Conservation (phyloP, 2,797 vertebrate species). For the Acipenser transmontanus region DNA sequence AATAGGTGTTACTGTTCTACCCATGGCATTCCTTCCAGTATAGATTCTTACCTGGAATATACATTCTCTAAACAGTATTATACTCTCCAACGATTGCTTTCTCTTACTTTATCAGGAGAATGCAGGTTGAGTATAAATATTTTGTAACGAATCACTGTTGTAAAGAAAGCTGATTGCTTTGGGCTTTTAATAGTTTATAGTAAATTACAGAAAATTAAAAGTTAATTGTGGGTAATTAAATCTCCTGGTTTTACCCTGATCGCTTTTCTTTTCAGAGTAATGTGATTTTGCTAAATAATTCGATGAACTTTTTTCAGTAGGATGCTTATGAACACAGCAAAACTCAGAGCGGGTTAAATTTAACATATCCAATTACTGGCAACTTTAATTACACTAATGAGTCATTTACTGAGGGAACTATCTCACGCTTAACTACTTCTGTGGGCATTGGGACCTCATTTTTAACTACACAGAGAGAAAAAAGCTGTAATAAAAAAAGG, state of each 20-base stretch:
- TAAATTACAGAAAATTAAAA: slow-evolving; percentile 12
- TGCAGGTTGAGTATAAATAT: not conserved
- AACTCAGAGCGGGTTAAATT: slow-evolving; percentile 6
- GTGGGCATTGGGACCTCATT: not conserved
- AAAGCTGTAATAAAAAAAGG: not conserved
- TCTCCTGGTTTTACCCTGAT: slow-evolving; percentile 6
- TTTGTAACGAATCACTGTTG: not conserved
- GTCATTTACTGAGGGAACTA: slow-evolving; percentile 6
- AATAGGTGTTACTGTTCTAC: no score
- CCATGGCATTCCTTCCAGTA: no score
- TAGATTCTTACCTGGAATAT: no score
- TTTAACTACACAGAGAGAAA: not conserved
- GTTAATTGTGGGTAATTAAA: slow-evolving; percentile 10
- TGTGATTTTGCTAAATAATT: slow-evolving; percentile 8
- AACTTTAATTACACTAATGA: slow-evolving; percentile 9
- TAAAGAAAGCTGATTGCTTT: not conserved
- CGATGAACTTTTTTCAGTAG: slow-evolving; percentile 5
- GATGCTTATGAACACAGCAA: slow-evolving; percentile 2
- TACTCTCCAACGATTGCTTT: no score
- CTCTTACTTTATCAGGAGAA: no score
- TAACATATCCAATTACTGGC: slow-evolving; percentile 8
- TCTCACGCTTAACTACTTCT: not conserved
- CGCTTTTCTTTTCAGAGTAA: slow-evolving; percentile 3
- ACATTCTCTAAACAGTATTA: no score
- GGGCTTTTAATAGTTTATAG: slow-evolving; percentile 11